Evolutionary conservation across 37 sponge, comb jelly and placozoan species (phyloP).

Genomic region (Geodia barretti): DNA sequence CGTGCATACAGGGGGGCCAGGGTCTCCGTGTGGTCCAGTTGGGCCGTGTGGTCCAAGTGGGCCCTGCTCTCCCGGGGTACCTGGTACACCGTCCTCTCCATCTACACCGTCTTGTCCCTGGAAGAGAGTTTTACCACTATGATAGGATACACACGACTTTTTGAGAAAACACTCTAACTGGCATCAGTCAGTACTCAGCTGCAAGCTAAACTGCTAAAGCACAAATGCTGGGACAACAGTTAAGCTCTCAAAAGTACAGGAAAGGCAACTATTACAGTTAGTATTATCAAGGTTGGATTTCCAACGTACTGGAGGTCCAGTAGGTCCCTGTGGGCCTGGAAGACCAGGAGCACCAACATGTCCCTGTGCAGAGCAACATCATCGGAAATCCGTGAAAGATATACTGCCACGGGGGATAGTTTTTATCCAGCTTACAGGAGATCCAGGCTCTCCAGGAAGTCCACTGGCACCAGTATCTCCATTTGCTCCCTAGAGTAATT

Average conservation of each 20-base stretch:
- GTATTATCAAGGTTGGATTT: too few relatives aligned
- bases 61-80: conserved; percentile 44
- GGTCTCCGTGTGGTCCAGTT: conserved; percentile 61
- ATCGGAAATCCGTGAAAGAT: too few relatives aligned
- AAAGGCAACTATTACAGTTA: too few relatives aligned
- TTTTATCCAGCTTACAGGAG: conserved; percentile 47
- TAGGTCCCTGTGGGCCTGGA: conserved; percentile 51
- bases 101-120: conserved; percentile 53
- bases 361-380: conserved; percentile 46
- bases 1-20: conserved; percentile 44
- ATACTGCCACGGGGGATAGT: too few relatives aligned
- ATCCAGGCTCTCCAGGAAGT: conserved; percentile 60
- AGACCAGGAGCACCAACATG: conserved; percentile 49
- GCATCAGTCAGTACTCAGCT: too few relatives aligned
- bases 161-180: not conserved
- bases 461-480: conserved; percentile 70
- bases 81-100: conserved; percentile 51
- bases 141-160: not conserved
- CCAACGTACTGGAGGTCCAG: conserved; percentile 39
- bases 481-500: conserved; percentile 31
- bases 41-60: conserved; percentile 58
- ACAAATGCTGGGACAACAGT: too few relatives aligned
- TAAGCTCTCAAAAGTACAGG: too few relatives aligned
- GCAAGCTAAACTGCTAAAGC: too few relatives aligned
- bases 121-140: not conserved